These are phyloP conservation scores for Periplaneta americana DNA, from an alignment of 1,140 invertebrate genomes.

Conservation along the genomic window DNA sequence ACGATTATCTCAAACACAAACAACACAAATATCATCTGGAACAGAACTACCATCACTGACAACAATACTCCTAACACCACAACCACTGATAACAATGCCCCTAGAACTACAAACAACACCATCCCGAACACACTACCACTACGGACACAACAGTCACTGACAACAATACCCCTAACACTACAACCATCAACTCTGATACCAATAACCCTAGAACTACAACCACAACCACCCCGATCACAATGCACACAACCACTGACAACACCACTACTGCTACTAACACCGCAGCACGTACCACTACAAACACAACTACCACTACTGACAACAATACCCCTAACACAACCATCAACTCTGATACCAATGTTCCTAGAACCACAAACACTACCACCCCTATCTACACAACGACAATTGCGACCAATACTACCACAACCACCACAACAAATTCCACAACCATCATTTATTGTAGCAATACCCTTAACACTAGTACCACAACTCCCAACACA, in stretches of 20 bases:
- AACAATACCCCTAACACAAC: conserved; percentile 16
- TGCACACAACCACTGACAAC: conserved; percentile 11
- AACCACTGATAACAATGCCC: conserved; percentile 21
- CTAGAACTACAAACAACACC: conserved; percentile 12
- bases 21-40: background rate
- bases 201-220: conserved; percentile 10
- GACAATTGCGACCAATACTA: background rate
- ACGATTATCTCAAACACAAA: background rate
- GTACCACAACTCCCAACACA: too few relatives aligned
- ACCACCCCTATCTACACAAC: conserved; percentile 9
- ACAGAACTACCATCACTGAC: background rate
- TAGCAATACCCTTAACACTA: too few relatives aligned
- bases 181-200: conserved; percentile 14
- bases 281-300: conserved; percentile 12
- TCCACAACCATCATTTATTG: too few relatives aligned
- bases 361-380: conserved; percentile 13
- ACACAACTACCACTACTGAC: conserved; percentile 18
- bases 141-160: conserved; percentile 12
- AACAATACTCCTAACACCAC: conserved; percentile 6
- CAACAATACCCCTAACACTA: conserved; percentile 12
- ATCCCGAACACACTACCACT: conserved; percentile 4
- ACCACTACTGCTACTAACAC: conserved; percentile 18
- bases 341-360: conserved; percentile 15
- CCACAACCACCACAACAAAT: too few relatives aligned
- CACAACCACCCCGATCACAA: conserved; percentile 19